These are phyloP conservation scores for Leptinotarsa rubiginosa DNA, from an alignment of 2,888 invertebrate genomes.

Conservation along the genomic window DNA sequence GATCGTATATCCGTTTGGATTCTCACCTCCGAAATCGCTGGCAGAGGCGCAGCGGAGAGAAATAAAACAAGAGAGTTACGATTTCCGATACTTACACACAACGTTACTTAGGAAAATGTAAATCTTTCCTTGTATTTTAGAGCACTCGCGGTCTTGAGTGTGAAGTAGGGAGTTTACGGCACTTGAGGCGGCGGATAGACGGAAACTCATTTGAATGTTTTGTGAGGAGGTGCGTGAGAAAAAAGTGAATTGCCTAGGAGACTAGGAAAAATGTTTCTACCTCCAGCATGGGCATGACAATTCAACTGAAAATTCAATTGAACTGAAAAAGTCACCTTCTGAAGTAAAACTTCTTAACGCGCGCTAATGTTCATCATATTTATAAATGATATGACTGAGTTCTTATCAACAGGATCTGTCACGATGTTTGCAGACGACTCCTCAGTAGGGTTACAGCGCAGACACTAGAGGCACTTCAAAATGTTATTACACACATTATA, in stretches of 20 bases:
- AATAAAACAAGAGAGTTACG: slow-evolving; percentile 38
- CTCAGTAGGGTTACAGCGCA: too few species aligned
- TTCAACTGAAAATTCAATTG: neutral
- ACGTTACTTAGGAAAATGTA: slow-evolving; percentile 42
- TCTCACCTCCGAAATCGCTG: slow-evolving; percentile 35
- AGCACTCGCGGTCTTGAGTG: slow-evolving; percentile 35
- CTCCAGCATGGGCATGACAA: neutral
- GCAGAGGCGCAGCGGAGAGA: slow-evolving; percentile 12
- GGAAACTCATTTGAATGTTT: slow-evolving; percentile 17
- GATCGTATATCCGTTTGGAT: neutral
- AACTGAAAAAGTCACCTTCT: too few species aligned
- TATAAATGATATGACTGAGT: too few species aligned
- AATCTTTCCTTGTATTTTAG: slow-evolving; percentile 39
- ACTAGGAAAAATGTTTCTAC: neutral
- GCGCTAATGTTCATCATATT: too few species aligned
- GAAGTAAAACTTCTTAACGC: too few species aligned
- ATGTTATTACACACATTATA: too few species aligned
- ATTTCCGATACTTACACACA: slow-evolving; percentile 41
- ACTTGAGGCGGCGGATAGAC: slow-evolving; percentile 24
- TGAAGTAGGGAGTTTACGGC: slow-evolving; percentile 37
- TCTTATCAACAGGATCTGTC: too few species aligned
- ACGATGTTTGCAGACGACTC: too few species aligned
- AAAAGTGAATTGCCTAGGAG: neutral
- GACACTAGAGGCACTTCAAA: too few species aligned
- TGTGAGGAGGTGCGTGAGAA: neutral